These are phyloP conservation scores for Euwallacea fornicatus DNA, from an alignment of 1,140 invertebrate genomes.

Conservation along the genomic window DNA sequence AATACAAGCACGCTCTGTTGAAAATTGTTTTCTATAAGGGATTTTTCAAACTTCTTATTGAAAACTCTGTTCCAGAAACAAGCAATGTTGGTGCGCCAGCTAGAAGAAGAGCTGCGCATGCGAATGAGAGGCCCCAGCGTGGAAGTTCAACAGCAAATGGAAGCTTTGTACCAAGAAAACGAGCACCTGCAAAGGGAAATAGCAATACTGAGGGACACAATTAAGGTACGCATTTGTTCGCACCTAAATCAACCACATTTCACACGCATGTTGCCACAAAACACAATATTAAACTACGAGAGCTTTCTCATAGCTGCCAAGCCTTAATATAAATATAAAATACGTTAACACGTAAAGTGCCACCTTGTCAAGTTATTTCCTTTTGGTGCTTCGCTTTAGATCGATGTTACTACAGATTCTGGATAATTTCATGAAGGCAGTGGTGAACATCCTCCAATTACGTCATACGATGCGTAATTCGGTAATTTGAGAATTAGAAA, in stretches of 20 bases:
- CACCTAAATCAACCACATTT: neutral
- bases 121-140: constrained; percentile 83
- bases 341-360: no score
- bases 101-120: constrained; percentile 88
- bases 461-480: no score
- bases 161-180: constrained; percentile 89
- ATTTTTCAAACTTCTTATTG: neutral
- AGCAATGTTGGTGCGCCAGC: constrained; percentile 88
- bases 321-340: no score
- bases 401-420: no score
- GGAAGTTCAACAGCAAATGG: constrained; percentile 89
- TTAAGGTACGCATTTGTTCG: constrained; percentile 69
- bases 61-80: constrained; percentile 76
- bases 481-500: no score
- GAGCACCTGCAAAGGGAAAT: constrained; percentile 94
- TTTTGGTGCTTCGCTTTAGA: no score
- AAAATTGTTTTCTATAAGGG: neutral
- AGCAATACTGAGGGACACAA: constrained; percentile 90
- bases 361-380: no score
- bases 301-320: no score
- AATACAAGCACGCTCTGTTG: neutral
- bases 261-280: neutral
- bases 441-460: no score
- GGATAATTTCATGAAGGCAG: no score
- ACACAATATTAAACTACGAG: no score